Percentiles rank a stretch among this genome's conserved stretches.
phyloP scores from a whole-genome alignment of 2,888 invertebrate species.

The Vannuccia rotundouncinata region DNA sequence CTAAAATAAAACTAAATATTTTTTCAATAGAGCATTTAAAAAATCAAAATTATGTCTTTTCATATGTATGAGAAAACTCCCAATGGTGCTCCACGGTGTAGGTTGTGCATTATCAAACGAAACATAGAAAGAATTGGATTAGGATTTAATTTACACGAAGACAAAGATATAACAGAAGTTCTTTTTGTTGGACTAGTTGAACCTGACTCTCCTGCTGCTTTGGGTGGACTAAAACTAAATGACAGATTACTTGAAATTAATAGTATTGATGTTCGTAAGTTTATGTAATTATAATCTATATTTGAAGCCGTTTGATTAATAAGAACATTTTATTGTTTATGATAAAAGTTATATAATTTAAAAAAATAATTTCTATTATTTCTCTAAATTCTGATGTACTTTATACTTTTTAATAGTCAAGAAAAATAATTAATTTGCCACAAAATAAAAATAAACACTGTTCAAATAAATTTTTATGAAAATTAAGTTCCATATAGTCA shows the following conservation, averaged over 20 bases:
- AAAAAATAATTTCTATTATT: neutral
- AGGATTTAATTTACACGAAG: neutral
- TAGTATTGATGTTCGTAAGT: neutral
- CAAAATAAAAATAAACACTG: too few species aligned
- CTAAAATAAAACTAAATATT: too few species aligned
- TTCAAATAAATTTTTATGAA: too few species aligned
- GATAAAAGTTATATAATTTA: too few species aligned
- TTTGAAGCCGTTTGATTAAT: too few species aligned
- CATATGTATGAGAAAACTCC: neutral
- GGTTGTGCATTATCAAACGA: neutral
- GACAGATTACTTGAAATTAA: neutral
- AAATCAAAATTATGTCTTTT: too few species aligned
- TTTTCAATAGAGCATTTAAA: too few species aligned
- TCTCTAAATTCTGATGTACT: neutral
- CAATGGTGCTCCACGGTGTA: neutral
- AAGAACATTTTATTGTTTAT: neutral
- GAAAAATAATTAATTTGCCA: neutral
- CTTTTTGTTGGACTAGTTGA: neutral
- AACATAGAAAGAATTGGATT: neutral
- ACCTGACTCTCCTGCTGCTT: neutral
- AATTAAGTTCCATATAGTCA: too few species aligned
- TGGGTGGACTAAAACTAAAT: neutral
- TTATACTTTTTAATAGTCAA: too few species aligned
- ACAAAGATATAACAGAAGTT: neutral
- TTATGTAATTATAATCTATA: too few species aligned